phyloP scores from a whole-genome alignment of 1,140 invertebrate species.

The Drosophila tristis region DNA sequence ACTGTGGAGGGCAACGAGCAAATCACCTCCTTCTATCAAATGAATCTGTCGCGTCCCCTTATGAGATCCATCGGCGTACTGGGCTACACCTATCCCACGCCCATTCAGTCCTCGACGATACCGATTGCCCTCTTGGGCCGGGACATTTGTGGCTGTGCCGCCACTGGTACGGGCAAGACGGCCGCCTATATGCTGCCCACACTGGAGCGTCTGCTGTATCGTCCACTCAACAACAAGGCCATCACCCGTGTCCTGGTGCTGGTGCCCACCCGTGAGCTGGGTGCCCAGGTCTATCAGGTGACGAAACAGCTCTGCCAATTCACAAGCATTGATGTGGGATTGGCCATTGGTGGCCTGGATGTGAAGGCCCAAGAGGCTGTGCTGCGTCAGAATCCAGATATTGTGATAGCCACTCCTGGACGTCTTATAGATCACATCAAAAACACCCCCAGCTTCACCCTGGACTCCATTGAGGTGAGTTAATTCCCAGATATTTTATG shows the following conservation, averaged over 20 bases:
- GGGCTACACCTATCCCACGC: constrained; percentile 97
- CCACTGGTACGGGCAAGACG: constrained; percentile 99
- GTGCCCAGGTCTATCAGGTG: constrained; percentile 96
- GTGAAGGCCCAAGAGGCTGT: constrained; percentile 96
- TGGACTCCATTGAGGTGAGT: constrained; percentile 95
- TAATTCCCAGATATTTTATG: neutral
- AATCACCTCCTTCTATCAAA: constrained; percentile 93
- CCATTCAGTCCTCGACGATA: constrained; percentile 97
- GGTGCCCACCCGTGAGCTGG: constrained; percentile 98
- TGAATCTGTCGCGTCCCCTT: constrained; percentile 95
- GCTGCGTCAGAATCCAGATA: constrained; percentile 95
- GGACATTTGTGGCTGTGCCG: constrained; percentile 85
- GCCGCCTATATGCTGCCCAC: constrained; percentile 99
- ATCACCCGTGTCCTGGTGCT: constrained; percentile 95
- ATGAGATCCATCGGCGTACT: constrained; percentile 94
- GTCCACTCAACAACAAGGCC: constrained; percentile 86
- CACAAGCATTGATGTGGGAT: constrained; percentile 91
- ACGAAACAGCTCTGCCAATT: constrained; percentile 95
- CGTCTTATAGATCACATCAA: constrained; percentile 93
- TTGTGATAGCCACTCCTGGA: constrained; percentile 99
- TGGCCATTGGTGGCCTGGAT: constrained; percentile 97
- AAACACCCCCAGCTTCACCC: constrained; percentile 93
- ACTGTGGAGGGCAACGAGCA: constrained; percentile 88
- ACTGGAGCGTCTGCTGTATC: constrained; percentile 95
- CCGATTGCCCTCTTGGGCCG: constrained; percentile 94